Evolutionary conservation across 2,113 vertebrate species (phyloP).

Genomic region (Corynorhinus townsendii): DNA sequence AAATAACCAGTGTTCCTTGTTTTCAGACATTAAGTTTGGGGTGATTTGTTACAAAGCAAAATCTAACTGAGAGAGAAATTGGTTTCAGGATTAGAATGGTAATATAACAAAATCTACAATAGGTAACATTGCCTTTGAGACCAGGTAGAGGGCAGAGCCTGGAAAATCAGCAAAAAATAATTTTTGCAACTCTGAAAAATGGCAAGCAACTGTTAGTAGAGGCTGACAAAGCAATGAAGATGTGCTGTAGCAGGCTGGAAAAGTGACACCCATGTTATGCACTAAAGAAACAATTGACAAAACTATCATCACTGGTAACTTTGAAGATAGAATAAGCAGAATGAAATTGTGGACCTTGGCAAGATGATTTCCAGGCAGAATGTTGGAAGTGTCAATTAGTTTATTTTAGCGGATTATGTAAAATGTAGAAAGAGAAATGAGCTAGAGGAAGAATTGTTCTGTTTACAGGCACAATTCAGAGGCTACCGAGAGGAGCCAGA

Average conservation of each 20-base stretch:
- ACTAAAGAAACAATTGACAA: neutral
- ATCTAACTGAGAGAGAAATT: neutral
- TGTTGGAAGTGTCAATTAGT: neutral
- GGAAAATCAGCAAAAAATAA: neutral
- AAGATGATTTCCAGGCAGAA: neutral
- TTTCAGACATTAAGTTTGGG: neutral
- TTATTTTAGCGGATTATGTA: neutral
- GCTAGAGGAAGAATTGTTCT: neutral
- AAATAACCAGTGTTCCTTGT: neutral
- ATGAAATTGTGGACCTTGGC: neutral
- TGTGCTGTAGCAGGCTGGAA: neutral
- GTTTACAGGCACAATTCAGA: conserved; percentile 33
- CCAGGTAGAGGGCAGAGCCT: neutral
- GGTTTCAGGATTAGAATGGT: neutral
- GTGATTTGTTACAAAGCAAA: neutral
- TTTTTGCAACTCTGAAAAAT: neutral
- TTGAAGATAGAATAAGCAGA: conserved; percentile 15
- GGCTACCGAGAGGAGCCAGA: neutral
- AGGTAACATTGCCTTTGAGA: neutral
- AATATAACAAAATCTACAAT: neutral
- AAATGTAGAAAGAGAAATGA: neutral
- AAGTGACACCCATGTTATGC: neutral
- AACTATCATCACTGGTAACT: neutral
- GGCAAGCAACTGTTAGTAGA: neutral
- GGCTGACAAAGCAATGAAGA: neutral